These are phyloP conservation scores for Heliconius ethilla DNA, from an alignment of 2,888 invertebrate genomes.

Conservation along the genomic window DNA sequence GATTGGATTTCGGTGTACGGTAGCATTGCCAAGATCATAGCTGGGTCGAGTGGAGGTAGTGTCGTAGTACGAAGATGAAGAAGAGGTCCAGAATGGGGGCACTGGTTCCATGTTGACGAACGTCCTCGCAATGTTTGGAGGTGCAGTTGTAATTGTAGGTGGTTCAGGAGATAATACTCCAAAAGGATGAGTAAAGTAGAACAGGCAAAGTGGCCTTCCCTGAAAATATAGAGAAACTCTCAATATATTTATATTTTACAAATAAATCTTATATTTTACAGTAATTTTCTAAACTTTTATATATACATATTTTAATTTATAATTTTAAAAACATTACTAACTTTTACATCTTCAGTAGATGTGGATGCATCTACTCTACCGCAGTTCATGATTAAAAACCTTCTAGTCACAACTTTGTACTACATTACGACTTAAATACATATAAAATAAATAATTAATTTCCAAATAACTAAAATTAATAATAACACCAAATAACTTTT, in stretches of 20 bases:
- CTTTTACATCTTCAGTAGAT: slow-evolving; percentile 75
- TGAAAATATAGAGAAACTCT: slow-evolving; percentile 48
- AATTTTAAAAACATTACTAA: slow-evolving; percentile 44
- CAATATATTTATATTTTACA: background rate
- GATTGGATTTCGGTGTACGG: slow-evolving; percentile 56
- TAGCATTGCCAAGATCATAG: slow-evolving; percentile 55
- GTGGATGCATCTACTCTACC: slow-evolving; percentile 74
- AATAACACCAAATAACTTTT: background rate
- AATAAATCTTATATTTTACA: background rate
- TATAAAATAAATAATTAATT: background rate
- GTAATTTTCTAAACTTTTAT: no score
- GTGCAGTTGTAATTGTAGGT: slow-evolving; percentile 52
- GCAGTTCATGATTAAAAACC: slow-evolving; percentile 55
- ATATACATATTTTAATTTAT: no score
- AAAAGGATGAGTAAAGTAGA: slow-evolving; percentile 82
- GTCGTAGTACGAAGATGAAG: slow-evolving; percentile 57
- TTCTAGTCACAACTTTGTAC: slow-evolving; percentile 1
- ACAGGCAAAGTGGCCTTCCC: slow-evolving; percentile 79
- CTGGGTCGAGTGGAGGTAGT: slow-evolving; percentile 47
- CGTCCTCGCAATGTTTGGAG: slow-evolving; percentile 49
- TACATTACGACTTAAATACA: background rate
- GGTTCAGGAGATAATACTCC: slow-evolving; percentile 79
- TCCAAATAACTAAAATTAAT: background rate
- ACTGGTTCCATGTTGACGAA: slow-evolving; percentile 65
- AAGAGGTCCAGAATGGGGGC: slow-evolving; percentile 55